Conservation (phyloP, 2,113 vertebrate genomes). For the Ahaetulla prasina region DNA sequence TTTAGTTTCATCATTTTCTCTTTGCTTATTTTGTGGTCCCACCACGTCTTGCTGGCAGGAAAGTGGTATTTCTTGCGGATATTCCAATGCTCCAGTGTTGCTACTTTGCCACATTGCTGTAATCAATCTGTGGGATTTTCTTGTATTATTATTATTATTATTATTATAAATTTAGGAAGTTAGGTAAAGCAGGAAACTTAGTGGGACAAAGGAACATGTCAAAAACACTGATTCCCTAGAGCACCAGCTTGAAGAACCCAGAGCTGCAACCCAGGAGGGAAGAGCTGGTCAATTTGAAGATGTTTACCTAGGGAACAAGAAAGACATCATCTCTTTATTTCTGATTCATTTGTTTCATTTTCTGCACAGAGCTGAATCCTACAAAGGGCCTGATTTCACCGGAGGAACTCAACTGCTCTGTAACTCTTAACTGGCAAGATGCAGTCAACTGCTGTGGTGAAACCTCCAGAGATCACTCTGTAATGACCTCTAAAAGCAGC, state of each 20-base stretch:
- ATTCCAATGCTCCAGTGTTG: neutral
- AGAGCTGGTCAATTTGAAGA: neutral
- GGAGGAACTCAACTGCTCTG: neutral
- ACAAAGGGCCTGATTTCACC: fast-evolving
- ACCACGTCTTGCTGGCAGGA: neutral
- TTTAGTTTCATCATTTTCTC: neutral
- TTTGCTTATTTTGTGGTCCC: neutral
- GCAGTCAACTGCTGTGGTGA: fast-evolving
- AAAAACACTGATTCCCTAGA: neutral
- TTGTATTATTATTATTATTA: neutral
- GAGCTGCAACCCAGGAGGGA: neutral
- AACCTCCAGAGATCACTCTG: too few relatives aligned
- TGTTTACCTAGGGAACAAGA: neutral
- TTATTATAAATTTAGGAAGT: neutral
- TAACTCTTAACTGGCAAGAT: slow-evolving; percentile 22
- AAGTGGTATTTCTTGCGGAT: neutral
- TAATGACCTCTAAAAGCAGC: neutral
- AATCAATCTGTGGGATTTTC: neutral
- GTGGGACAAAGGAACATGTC: neutral
- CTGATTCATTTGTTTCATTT: neutral
- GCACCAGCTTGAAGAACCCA: neutral
- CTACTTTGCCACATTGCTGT: neutral
- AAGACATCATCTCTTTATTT: neutral
- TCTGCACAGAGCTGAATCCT: slow-evolving; percentile 14
- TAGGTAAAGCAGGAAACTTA: neutral